Evolutionary conservation across 2,113 vertebrate genomes (phyloP).

Genomic region (Euleptes europaea): DNA sequence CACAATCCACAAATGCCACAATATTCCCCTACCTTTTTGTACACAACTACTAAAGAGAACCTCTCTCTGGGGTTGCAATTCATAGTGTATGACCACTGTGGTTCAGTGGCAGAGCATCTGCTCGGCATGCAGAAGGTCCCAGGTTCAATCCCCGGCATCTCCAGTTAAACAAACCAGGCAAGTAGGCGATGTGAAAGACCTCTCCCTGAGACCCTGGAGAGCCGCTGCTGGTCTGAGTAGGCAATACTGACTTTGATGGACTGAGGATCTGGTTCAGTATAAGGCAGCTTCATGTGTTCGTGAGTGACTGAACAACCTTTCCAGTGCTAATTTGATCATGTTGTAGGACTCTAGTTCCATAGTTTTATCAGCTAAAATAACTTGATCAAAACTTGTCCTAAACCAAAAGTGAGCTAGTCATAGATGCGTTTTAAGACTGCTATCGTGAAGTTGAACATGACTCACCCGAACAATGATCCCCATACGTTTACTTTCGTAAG

Average conservation of each 20-base stretch:
- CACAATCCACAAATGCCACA: not conserved
- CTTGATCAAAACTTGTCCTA: not conserved
- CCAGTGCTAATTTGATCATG: not conserved
- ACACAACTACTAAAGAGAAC: not conserved
- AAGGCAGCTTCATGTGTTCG: no score
- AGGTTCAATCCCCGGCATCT: no score
- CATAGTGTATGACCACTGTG: not conserved
- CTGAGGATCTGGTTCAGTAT: no score
- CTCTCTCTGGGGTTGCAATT: not conserved
- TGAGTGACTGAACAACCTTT: not conserved
- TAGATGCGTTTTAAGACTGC: not conserved
- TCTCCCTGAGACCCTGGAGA: no score
- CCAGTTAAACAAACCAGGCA: no score
- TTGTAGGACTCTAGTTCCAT: not conserved
- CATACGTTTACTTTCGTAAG: conserved; percentile 98
- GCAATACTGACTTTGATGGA: no score
- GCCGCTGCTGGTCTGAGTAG: no score
- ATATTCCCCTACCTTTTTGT: not conserved
- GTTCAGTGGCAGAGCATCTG: no score
- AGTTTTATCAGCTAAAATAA: not conserved
- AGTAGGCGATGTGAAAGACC: no score
- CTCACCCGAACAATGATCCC: conserved; percentile 94
- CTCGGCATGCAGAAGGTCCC: no score
- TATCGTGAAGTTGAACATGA: not conserved
- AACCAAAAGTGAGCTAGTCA: not conserved